Percentiles rank a stretch among this genome's conserved stretches.
phyloP scores from a whole-genome alignment of 2,888 invertebrate genomes.

The Cantharis nigra region DNA sequence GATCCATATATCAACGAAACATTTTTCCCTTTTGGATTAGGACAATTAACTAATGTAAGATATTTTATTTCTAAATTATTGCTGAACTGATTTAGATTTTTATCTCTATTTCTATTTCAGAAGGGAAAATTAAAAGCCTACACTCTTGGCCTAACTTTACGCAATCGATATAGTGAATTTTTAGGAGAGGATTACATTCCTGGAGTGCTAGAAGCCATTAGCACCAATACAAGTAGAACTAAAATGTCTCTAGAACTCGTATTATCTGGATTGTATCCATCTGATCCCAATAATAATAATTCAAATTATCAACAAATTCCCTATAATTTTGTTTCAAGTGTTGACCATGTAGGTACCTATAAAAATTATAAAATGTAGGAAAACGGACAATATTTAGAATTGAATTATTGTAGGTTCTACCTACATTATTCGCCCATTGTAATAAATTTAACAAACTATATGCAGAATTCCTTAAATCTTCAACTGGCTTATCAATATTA shows the following conservation, averaged over 20 bases:
- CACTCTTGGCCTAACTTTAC: constrained; percentile 66
- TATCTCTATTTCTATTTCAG: constrained; percentile 31
- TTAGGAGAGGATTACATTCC: constrained; percentile 62
- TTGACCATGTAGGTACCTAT: not conserved
- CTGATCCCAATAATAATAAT: constrained; percentile 51
- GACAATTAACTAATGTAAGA: constrained; percentile 74
- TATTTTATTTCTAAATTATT: not conserved
- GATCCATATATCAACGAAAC: constrained; percentile 69
- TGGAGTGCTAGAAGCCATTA: constrained; percentile 63
- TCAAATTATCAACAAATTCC: constrained; percentile 58
- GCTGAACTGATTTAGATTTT: not conserved
- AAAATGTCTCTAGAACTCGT: constrained; percentile 71
- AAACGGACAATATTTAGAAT: not conserved
- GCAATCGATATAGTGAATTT: constrained; percentile 63
- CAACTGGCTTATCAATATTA: not conserved
- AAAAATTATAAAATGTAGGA: not conserved
- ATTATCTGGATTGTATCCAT: constrained; percentile 70
- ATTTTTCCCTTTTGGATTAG: constrained; percentile 75
- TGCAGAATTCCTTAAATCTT: not conserved
- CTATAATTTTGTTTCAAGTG: constrained; percentile 34
- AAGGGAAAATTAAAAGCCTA: constrained; percentile 51
- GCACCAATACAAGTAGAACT: constrained; percentile 72
- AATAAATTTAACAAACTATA: not conserved
- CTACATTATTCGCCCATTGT: not conserved
- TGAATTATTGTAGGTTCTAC: not conserved